Evolutionary conservation across 2,797 vertebrate species (phyloP).

Genomic region (Zonotrichia albicollis): DNA sequence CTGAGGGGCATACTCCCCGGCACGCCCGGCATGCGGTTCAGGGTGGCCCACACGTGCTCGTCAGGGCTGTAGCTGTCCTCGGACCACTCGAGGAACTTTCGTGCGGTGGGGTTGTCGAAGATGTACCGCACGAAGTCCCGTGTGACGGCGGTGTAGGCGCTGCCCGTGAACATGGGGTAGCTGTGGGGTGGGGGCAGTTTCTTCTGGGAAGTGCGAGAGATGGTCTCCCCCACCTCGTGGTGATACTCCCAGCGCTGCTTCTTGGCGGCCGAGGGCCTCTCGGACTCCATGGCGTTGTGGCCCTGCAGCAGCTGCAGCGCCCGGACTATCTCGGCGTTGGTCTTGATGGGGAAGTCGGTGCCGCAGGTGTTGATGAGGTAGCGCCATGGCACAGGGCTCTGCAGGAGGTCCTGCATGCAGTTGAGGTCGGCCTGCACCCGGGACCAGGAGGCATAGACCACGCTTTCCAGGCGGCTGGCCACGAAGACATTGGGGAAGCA

Average conservation of each 20-base stretch:
- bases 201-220: conserved; percentile 46
- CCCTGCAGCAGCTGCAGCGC: conserved; percentile 42
- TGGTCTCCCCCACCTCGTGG: background rate
- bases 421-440: conserved; percentile 65
- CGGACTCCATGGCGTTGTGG: conserved; percentile 47
- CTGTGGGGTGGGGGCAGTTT: conserved; percentile 81
- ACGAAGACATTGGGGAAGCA: conserved; percentile 69
- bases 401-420: conserved; percentile 60
- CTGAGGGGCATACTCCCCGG: conserved; percentile 79
- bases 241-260: conserved; percentile 28
- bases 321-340: conserved; percentile 57
- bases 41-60: conserved; percentile 90
- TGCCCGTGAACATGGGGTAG: conserved; percentile 86
- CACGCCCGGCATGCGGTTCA: conserved; percentile 83
- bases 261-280: background rate
- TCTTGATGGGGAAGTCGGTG: conserved; percentile 72
- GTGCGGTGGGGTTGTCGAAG: conserved; percentile 66
- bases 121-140: conserved; percentile 84
- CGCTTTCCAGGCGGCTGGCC: conserved; percentile 51
- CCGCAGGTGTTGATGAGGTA: conserved; percentile 64
- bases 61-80: conserved; percentile 93
- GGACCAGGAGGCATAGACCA: conserved; percentile 66
- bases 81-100: conserved; percentile 83
- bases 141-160: conserved; percentile 84
- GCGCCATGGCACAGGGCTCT: conserved; percentile 16